Conservation (phyloP, 2,888 invertebrate species). For the Plebejus melissa region DNA sequence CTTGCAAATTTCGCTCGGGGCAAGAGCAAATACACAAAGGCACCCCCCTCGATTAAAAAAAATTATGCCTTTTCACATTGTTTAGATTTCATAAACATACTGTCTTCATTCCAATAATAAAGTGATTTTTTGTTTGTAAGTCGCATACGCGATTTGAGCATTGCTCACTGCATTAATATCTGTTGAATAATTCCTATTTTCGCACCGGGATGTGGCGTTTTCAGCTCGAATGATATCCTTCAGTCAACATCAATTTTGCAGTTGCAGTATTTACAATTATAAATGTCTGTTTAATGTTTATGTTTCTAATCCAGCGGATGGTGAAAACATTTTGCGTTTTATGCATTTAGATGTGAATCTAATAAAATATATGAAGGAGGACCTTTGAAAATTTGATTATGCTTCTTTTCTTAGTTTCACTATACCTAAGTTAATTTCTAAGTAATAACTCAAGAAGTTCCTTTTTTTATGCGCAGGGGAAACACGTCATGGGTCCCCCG, state of each 20-base stretch:
- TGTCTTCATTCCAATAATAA: not conserved
- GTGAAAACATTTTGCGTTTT: not conserved
- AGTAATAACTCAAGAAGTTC: too few relatives aligned
- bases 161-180: not conserved
- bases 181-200: slow-evolving; percentile 12
- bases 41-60: too few relatives aligned
- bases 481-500: too few relatives aligned
- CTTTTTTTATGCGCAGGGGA: too few relatives aligned
- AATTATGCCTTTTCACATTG: not conserved
- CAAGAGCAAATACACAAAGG: too few relatives aligned
- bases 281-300: slow-evolving; percentile 13
- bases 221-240: not conserved
- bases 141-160: not conserved
- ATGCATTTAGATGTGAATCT: not conserved
- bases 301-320: not conserved
- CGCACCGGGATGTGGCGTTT: slow-evolving; percentile 8
- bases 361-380: not conserved
- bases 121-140: not conserved
- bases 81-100: too few relatives aligned
- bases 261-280: not conserved
- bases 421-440: too few relatives aligned
- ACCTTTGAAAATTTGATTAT: not conserved
- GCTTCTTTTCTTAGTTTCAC: too few relatives aligned
- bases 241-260: slow-evolving; percentile 4
- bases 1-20: too few relatives aligned